Conservation (phyloP, 2,797 vertebrate species). For the Trichosurus vulpecula region DNA sequence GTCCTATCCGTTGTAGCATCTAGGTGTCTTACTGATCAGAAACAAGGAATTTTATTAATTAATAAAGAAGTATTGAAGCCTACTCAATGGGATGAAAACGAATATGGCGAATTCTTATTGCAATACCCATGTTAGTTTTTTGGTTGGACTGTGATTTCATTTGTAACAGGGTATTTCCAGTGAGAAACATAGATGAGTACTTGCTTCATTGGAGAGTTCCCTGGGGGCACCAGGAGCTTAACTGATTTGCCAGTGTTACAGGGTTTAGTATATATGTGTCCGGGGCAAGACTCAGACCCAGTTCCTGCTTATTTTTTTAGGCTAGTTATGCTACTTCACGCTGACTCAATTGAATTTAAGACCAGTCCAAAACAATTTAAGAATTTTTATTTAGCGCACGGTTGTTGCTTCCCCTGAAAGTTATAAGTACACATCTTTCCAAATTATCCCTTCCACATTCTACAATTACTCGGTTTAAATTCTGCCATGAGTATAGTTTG, state of each 20-base stretch:
- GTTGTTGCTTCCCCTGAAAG: neutral
- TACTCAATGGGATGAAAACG: neutral
- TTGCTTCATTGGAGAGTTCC: neutral
- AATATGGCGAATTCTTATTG: neutral
- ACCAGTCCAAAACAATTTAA: neutral
- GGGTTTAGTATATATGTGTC: too few species aligned
- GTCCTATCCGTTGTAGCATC: neutral
- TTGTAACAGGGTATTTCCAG: neutral
- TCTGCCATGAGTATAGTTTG: neutral
- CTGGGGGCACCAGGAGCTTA: neutral
- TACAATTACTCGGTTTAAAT: neutral
- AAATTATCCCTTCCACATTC: neutral
- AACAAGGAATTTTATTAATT: neutral
- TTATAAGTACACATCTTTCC: neutral
- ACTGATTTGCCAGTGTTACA: neutral
- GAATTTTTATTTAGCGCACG: neutral
- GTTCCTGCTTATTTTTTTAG: too few species aligned
- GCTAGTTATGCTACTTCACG: neutral
- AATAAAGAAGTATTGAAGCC: neutral
- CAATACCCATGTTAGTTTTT: neutral
- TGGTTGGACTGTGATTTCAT: neutral
- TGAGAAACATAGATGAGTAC: neutral
- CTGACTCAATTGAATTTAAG: neutral
- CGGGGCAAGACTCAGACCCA: too few species aligned
- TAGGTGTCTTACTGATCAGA: neutral